Conservation (phyloP, 2,888 invertebrate species). For the Volucella inanis region DNA sequence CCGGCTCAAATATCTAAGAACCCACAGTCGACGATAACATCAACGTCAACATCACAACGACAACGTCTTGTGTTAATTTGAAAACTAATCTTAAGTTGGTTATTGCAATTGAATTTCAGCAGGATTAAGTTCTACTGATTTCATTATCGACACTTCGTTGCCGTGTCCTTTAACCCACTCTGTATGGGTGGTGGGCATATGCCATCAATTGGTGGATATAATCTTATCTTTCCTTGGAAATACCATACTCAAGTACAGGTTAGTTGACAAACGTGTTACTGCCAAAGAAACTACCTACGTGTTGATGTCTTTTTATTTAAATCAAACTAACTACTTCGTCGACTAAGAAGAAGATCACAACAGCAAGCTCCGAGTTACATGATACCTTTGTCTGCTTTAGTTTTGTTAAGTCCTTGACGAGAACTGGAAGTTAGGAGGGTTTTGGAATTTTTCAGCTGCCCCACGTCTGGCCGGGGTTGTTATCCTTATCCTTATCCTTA, state of each 20-base stretch:
- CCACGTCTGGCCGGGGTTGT: neutral
- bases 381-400: conserved; percentile 39
- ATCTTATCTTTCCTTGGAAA: too few species aligned
- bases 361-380: too few species aligned
- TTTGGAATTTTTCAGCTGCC: too few species aligned
- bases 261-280: conserved; percentile 58
- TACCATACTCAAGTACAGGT: neutral
- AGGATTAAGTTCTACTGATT: conserved; percentile 73
- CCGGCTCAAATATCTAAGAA: conserved; percentile 1
- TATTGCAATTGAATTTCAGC: conserved; percentile 72
- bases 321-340: conserved; percentile 54
- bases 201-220: too few species aligned
- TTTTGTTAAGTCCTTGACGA: conserved; percentile 38
- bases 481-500: conserved; percentile 42
- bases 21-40: neutral
- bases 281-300: conserved; percentile 31
- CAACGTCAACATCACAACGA: neutral
- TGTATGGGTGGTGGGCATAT: too few species aligned
- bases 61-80: conserved; percentile 72
- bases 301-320: conserved; percentile 68
- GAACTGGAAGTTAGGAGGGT: neutral
- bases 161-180: neutral
- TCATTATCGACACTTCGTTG: conserved; percentile 69
- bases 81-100: conserved; percentile 74
- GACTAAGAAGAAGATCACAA: conserved; percentile 9